These are phyloP conservation scores for Nibea coibor DNA, from an alignment of 2,113 vertebrate genomes.

Conservation along the genomic window DNA sequence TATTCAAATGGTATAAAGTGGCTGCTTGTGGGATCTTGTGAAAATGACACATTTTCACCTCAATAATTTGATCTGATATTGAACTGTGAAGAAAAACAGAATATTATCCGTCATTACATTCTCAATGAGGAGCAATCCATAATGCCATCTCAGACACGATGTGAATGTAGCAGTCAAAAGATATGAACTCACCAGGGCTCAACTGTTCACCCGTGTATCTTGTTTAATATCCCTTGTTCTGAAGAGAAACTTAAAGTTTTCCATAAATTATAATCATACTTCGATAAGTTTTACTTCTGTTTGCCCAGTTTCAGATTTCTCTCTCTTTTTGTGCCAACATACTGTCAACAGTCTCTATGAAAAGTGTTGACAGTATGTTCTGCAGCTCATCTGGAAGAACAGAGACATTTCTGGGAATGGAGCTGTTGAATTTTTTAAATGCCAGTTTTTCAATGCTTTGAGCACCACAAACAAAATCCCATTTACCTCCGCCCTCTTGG, in stretches of 20 bases:
- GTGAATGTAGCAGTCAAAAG: background rate
- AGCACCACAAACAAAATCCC: too few relatives aligned
- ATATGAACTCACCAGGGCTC: background rate
- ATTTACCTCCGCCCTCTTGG: too few relatives aligned
- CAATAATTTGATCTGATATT: constrained; percentile 12
- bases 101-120: constrained; percentile 23
- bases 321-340: too few relatives aligned
- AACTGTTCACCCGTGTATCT: background rate
- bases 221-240: constrained; percentile 7
- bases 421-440: too few relatives aligned
- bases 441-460: too few relatives aligned
- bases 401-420: too few relatives aligned
- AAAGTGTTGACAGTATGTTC: too few relatives aligned
- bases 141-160: background rate
- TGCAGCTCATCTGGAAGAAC: too few relatives aligned
- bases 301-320: background rate
- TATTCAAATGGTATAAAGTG: constrained; percentile 10
- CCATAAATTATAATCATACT: background rate
- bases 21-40: background rate
- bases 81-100: constrained; percentile 1
- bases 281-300: background rate
- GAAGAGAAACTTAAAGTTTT: background rate
- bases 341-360: too few relatives aligned
- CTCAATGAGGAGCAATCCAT: constrained; percentile 18
- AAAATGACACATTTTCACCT: constrained; percentile 29